A percentile compares a stretch with the other conserved stretches of the same genome.
These are phyloP conservation scores for Melipona beecheii DNA, from an alignment of 2,888 invertebrate genomes.

Conservation along the genomic window DNA sequence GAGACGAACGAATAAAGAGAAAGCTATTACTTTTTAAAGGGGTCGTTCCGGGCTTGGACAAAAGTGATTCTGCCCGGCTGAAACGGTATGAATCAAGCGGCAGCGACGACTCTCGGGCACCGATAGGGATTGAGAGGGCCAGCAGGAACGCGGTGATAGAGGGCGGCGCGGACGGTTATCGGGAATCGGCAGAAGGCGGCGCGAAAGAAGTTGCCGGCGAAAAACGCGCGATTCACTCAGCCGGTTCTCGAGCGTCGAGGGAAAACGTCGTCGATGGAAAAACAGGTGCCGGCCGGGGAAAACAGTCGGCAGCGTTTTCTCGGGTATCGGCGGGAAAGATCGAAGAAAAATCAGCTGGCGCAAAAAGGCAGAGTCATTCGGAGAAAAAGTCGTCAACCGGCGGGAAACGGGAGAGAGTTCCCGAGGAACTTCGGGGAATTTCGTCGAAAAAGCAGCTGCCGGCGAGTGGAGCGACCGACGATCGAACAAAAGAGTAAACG, in stretches of 20 bases:
- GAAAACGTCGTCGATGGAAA: neutral
- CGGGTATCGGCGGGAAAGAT: neutral
- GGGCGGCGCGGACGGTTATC: neutral
- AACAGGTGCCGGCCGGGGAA: neutral
- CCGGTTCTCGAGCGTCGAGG: neutral
- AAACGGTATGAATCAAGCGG: neutral
- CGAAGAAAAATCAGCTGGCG: neutral
- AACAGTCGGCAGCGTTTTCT: neutral
- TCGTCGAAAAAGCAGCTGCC: neutral
- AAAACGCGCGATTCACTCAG: conserved; percentile 1
- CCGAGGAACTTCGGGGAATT: neutral
- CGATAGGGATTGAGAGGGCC: neutral
- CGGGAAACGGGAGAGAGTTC: neutral
- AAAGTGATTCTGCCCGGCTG: neutral
- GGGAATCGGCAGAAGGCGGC: conserved; percentile 7
- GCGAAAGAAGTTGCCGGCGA: conserved; percentile 1
- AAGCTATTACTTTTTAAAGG: neutral
- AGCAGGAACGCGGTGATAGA: neutral
- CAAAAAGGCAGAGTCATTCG: neutral
- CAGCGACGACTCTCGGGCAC: neutral
- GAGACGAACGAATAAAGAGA: neutral
- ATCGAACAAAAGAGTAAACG: neutral
- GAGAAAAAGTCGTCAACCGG: neutral
- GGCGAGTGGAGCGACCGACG: neutral
- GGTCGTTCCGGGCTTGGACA: neutral